Evolutionary conservation across 2,113 vertebrate genomes (phyloP).

Genomic region (Phoenicopterus ruber): DNA sequence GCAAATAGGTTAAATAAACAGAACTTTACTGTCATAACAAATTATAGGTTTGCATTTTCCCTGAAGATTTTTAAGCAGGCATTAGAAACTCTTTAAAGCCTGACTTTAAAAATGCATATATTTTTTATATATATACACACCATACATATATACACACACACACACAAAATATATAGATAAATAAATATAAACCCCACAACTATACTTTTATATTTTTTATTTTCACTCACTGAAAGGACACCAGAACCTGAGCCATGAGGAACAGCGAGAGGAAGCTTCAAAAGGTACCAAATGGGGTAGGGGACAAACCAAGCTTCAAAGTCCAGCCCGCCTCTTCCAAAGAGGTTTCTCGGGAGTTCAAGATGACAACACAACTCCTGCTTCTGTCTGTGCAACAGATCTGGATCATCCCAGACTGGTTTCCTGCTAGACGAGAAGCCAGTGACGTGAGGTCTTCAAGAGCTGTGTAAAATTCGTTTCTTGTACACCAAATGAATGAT

Average conservation of each 20-base stretch:
- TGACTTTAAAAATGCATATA: not conserved
- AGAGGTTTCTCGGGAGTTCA: not conserved
- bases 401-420: not conserved
- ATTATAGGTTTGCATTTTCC: not conserved
- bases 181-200: not conserved
- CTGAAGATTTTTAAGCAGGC: not conserved
- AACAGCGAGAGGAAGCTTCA: not conserved
- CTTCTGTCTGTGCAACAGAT: not conserved
- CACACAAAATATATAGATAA: not conserved
- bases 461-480: not conserved
- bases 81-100: not conserved
- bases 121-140: not conserved
- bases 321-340: not conserved
- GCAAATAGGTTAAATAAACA: conserved; percentile 47
- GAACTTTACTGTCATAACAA: not conserved
- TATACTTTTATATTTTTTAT: not conserved
- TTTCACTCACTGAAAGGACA: not conserved
- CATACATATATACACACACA: too few species aligned
- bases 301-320: not conserved
- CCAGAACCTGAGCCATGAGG: not conserved
- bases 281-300: not conserved
- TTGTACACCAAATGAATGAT: too few species aligned
- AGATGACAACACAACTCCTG: not conserved
- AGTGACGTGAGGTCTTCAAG: not conserved
- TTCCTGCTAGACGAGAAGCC: not conserved